Base-by-base conservation (phyloP, 2,797 vertebrate genomes). In the Gymnothorax reevesii region DNA sequence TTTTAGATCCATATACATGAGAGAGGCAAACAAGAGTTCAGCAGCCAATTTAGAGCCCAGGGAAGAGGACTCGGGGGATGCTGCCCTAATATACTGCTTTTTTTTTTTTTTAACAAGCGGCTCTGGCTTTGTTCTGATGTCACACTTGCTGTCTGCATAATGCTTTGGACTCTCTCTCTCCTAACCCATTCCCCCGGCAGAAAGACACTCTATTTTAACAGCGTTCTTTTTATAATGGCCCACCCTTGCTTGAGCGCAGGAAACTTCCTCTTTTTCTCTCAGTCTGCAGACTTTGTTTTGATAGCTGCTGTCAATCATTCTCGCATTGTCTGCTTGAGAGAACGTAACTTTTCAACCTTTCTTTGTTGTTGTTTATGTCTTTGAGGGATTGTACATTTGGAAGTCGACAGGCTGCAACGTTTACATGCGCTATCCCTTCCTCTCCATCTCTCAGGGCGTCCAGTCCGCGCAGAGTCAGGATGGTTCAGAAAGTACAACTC, bases 1-100 rank as follows among this genome's bases (percentile, higher is more conserved):
- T 96, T 94, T 92, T 84, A 90, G 95, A 98, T 99, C 96, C 97
- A 99, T 98, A 99, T 98, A 97, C 95, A 97, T 95, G 96, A 98
- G 97, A 92, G 95, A 90, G 92, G 92, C 69, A 93, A 42, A 93
- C 91, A 92, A 94, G 92, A 92, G 93, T 92, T 91, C 95, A 96
- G 94, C 94, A 97, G 96, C 97, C 98, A 98, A 99, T 99, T 99
- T 99, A 97, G 95, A 92, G 95, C 94, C 87, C 4, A 92, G 94
- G 90, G 96, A 96, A 96, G 96, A 96, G 95, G 94, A 95, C 95
- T 97, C 94, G 94, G 94, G 94, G 95, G 96, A 96, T 95, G 90
- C 95, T 94, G 91, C 95, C 90, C 91, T 97, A 97, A 98, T 97
- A 95, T 95, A 96, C 95, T 92, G 88, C 93, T 93, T 42, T 92